A percentile compares a stretch with the other conserved stretches of the same genome.
Evolutionary conservation across 2,797 vertebrate species (phyloP).

Genomic region (Calcarius lapponicus): DNA sequence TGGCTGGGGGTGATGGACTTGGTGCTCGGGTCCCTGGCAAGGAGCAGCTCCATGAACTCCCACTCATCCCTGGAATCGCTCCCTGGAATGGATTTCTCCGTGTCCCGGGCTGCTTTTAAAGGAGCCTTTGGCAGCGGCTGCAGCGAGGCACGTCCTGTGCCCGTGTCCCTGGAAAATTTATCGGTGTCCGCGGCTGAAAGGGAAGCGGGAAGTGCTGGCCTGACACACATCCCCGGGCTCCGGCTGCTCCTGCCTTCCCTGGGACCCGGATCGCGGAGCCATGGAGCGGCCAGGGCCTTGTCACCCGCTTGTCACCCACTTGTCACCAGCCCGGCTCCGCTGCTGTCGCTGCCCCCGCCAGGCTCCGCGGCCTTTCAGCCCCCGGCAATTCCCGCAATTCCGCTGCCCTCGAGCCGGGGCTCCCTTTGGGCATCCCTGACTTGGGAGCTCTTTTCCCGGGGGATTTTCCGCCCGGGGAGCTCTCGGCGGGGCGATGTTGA

Average conservation of each 20-base stretch:
- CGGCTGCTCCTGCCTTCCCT: neutral
- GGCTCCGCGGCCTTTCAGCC: neutral
- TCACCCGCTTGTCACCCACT: neutral
- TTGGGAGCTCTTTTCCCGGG: neutral
- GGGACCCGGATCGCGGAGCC: neutral
- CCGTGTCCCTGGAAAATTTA: slow-evolving; percentile 20
- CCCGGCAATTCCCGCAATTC: neutral
- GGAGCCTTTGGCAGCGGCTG: slow-evolving; percentile 7
- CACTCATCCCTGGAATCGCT: neutral
- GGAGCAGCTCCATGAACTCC: neutral
- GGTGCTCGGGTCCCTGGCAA: neutral
- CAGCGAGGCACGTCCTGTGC: neutral
- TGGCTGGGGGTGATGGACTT: neutral
- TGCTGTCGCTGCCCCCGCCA: neutral
- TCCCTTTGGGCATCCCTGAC: neutral
- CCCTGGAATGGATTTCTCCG: neutral
- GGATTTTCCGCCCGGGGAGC: neutral
- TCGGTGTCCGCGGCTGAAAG: slow-evolving; percentile 31
- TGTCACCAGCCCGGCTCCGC: neutral
- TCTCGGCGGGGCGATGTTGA: accelerated
- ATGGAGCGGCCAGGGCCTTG: neutral
- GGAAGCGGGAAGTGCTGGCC: slow-evolving; percentile 4
- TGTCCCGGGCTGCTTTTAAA: neutral
- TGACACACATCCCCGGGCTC: neutral
- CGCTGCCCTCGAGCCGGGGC: accelerated